Percentiles rank a stretch among this genome's conserved stretches.
phyloP scores from a whole-genome alignment of 2,888 invertebrate genomes.

The Lapara coniferarum region DNA sequence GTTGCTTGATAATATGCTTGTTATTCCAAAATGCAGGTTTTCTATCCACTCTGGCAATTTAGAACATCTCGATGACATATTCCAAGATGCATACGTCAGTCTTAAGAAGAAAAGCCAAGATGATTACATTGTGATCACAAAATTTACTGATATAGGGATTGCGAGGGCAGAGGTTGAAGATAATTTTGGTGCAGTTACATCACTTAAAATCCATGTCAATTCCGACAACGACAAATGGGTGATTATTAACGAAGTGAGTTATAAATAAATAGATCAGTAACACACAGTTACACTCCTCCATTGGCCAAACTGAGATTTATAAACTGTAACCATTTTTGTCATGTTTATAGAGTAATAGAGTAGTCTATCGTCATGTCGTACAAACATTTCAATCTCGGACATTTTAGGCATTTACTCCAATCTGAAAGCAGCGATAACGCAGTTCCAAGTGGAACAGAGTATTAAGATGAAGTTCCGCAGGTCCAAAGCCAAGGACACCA shows the following conservation, averaged over 20 bases:
- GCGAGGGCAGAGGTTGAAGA: not conserved
- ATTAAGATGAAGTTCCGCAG: too few relatives aligned
- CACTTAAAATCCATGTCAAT: not conserved
- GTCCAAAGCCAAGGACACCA: too few relatives aligned
- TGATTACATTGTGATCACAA: not conserved
- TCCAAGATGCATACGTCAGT: not conserved
- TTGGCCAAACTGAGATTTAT: too few relatives aligned
- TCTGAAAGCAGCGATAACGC: too few relatives aligned
- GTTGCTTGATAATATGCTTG: not conserved
- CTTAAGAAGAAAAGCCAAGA: not conserved
- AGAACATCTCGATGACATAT: not conserved
- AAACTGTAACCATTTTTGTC: too few relatives aligned
- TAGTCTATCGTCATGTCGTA: too few relatives aligned
- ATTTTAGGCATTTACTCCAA: too few relatives aligned
- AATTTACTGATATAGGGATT: not conserved
- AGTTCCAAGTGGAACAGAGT: too few relatives aligned
- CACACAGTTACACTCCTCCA: too few relatives aligned
- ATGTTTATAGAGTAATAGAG: too few relatives aligned
- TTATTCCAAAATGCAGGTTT: not conserved
- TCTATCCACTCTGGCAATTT: not conserved
- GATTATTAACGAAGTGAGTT: not conserved
- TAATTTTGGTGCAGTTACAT: not conserved
- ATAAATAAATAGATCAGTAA: too few relatives aligned
- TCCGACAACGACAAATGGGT: not conserved
- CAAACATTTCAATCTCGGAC: too few relatives aligned